These are phyloP conservation scores for Saccopteryx bilineata DNA, from an alignment of 2,113 vertebrate genomes.

Conservation along the genomic window DNA sequence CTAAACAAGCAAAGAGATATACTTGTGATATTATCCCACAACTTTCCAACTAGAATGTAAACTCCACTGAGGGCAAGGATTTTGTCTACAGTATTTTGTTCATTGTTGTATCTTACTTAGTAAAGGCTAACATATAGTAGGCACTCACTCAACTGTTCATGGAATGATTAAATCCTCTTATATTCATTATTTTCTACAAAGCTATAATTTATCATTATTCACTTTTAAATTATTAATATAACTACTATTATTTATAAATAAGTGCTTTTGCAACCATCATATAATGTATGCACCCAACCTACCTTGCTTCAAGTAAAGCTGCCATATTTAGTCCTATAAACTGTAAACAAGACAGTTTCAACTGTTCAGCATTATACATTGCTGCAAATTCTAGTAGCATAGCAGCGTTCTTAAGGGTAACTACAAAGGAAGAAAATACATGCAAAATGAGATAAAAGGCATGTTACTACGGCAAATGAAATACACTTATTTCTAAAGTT, in stretches of 20 bases:
- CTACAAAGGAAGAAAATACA: constrained; percentile 85
- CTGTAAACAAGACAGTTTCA: constrained; percentile 96
- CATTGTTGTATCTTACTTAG: neutral
- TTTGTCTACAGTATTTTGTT: neutral
- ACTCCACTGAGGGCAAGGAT: neutral
- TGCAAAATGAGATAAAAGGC: constrained; percentile 59
- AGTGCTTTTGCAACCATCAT: neutral
- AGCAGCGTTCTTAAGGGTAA: constrained; percentile 96
- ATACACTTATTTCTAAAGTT: constrained; percentile 41
- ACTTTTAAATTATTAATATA: constrained; percentile 38
- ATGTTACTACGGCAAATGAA: neutral
- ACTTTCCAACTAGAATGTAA: neutral
- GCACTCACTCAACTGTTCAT: neutral
- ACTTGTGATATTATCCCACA: neutral
- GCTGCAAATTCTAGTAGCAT: constrained; percentile 96
- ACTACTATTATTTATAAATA: neutral
- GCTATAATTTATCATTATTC: neutral
- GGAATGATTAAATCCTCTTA: neutral
- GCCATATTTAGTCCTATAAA: constrained; percentile 97
- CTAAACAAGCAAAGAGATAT: constrained; percentile 21
- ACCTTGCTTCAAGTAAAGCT: constrained; percentile 96
- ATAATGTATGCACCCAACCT: constrained; percentile 67
- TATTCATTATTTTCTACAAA: constrained; percentile 18
- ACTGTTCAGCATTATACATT: constrained; percentile 95
- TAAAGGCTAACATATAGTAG: neutral